Base-by-base conservation (phyloP, 2,888 invertebrate species). In the Polyommatus icarus region DNA sequence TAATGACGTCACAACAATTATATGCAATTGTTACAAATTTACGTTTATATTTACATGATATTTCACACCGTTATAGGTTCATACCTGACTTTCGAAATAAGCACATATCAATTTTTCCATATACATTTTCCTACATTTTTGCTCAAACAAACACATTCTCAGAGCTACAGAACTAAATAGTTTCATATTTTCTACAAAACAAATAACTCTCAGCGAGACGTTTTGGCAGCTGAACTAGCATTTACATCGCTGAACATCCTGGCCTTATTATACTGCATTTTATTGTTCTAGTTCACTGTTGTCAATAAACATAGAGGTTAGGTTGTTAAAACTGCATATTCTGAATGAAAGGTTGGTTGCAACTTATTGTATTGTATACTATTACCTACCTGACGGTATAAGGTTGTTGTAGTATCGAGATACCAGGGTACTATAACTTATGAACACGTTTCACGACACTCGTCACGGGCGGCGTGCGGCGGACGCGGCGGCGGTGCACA, bases 391-490 rank as follows among this genome's bases (percentile, higher is more conserved):
- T 67, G 29, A 6, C 29, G 67, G 67, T 67, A 29, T 32, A 24
- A 61, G 24, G 61, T 61, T 12, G 24, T 32, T 54, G 15, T 18
- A 54, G 67, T 67, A 29, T 67, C 29, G 67, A 67, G 1, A 18
- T 32, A 67, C 67, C 29, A 32, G 29, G 15, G 67, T 67, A 18
- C 5, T 67, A 67, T 67, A 67, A 67, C 15, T 32, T 67, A 67
- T 18, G 84, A 83, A 85, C 86, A 84, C 79, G 80, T 79, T 57
- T 57, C 86, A 84, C 82, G 83, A 82, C 81, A 86, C 85, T 84
- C 88, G 88, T 87, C 88, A 86, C 85, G 86, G 86, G 86, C 82
- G 84, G 85, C 91, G 91, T 89, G 89, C 89, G 87, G 81, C 84
- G 87, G 80, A 81, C 82, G 82, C 87, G 86, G 84, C 86, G 85